A percentile compares a stretch with the other conserved stretches of the same genome.
Evolutionary conservation across 1,140 invertebrate genomes (phyloP).

Genomic region (Chlorops oryzae): DNA sequence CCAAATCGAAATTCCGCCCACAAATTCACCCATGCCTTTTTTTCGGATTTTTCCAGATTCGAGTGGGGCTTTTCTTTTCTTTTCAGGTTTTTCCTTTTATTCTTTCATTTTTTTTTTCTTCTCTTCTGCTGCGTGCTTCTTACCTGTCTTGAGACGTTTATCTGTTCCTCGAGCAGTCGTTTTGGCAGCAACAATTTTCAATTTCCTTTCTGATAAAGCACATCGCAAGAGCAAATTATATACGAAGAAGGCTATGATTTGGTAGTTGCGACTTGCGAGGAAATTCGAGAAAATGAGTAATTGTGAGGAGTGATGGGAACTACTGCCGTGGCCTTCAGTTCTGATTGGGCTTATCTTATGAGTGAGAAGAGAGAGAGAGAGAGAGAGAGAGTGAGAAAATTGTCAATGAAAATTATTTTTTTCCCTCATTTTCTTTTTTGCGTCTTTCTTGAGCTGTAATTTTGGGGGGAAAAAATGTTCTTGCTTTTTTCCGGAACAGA

Average conservation of each 20-base stretch:
- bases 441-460: neutral
- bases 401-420: neutral
- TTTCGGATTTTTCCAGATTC: neutral
- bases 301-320: too few relatives aligned
- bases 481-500: neutral
- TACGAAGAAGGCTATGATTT: conserved; percentile 13
- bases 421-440: conserved; percentile 3
- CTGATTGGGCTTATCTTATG: too few relatives aligned
- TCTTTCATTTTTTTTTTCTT: neutral
- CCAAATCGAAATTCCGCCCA: conserved; percentile 4
- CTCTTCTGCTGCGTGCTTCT: neutral
- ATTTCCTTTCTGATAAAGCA: conserved; percentile 49
- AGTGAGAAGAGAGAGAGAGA: too few relatives aligned
- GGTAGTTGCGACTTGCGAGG: too few relatives aligned
- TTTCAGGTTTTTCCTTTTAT: neutral
- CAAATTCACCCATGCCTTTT: neutral
- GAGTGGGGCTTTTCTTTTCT: too few relatives aligned
- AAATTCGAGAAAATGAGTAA: too few relatives aligned
- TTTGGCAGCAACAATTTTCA: conserved; percentile 47
- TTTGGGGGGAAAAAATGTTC: neutral
- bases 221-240: conserved; percentile 48
- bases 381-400: too few relatives aligned
- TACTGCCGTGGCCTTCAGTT: too few relatives aligned
- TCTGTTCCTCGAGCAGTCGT: too few relatives aligned
- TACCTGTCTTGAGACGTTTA: too few relatives aligned